Evolutionary conservation across 2,888 invertebrate species (phyloP).

Genomic region (Xestia xanthographa): DNA sequence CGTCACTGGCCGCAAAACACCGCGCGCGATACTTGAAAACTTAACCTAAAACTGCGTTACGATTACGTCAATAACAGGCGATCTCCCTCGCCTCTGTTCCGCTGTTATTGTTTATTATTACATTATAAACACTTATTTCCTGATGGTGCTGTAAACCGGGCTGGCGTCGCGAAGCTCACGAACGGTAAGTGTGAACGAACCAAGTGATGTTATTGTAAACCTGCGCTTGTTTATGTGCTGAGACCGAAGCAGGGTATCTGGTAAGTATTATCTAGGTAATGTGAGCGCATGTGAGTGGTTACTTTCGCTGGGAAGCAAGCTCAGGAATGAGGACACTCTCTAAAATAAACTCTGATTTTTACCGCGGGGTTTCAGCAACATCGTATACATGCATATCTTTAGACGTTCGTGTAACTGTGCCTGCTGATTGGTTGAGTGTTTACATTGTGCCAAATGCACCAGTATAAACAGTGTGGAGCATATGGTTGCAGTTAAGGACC

Average conservation of each 20-base stretch:
- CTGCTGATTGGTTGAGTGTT: constrained; percentile 59
- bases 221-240: constrained; percentile 65
- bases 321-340: constrained; percentile 84
- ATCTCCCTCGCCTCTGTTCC: constrained; percentile 66
- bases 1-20: constrained; percentile 57
- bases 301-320: constrained; percentile 82
- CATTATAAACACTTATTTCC: constrained; percentile 72
- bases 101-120: constrained; percentile 81
- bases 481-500: constrained; percentile 50
- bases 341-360: constrained; percentile 85
- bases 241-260: constrained; percentile 67
- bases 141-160: constrained; percentile 73
- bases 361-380: constrained; percentile 73
- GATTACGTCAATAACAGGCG: constrained; percentile 79
- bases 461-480: constrained; percentile 52
- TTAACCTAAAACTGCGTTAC: constrained; percentile 72
- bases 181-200: constrained; percentile 80
- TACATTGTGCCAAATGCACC: constrained; percentile 61
- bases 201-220: constrained; percentile 70
- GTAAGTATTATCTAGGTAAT: constrained; percentile 76
- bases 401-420: constrained; percentile 56
- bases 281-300: constrained; percentile 75
- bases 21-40: constrained; percentile 68
- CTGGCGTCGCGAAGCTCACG: constrained; percentile 71
- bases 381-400: constrained; percentile 59